Base-by-base conservation (phyloP, 2,888 invertebrate genomes). In the Limnephilus rhombicus region DNA sequence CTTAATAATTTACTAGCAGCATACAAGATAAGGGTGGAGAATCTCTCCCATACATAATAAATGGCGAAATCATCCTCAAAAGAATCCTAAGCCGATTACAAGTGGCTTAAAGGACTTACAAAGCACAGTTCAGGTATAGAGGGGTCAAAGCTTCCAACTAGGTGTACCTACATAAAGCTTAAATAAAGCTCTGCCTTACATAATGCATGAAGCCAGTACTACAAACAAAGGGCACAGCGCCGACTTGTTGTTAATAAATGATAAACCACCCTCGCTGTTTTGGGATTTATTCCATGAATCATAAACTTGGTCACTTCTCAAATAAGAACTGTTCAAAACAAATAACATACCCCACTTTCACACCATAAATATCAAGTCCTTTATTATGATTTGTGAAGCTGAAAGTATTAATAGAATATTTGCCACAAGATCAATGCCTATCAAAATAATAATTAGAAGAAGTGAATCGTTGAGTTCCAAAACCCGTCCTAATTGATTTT, bases 101-200 rank as follows among this genome's bases (percentile, higher is more conserved):
- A 83, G 29, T 45, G n/a, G 45, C 86, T 13, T 24, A 86, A 45
- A 45, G 86, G 83, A 68, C 83, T 34, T 11, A 83, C 83, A 29
- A 45, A 86, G 86, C 29, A 29, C 37, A 45, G 86, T 41, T 45
- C 45, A n/a, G 86, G 13, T 45, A 29, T 18, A 29, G 45, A 29
- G 45, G 45, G 86, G 86, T 86, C 86, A 86, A 45, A 86, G 86
- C 86, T 49, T 86, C 86, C 86, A n/a, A 45, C 29, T 86, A 24
- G 24, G 45, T 24, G 49, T 86, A 86, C 86, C 45, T 86, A 86
- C 86, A 45, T n/a, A 86, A 45, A 49, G 86, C 86, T 86, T 86
- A 86, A 29, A 45, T 41, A 86, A 86, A 86, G 86, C 86, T 86
- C 49, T 86, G 24, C 86, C 86, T 49, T 86, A 86, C 86, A 86